A percentile compares a stretch with the other conserved stretches of the same genome.
Conservation (phyloP, 2,797 vertebrate species). For the Zalophus californianus region DNA sequence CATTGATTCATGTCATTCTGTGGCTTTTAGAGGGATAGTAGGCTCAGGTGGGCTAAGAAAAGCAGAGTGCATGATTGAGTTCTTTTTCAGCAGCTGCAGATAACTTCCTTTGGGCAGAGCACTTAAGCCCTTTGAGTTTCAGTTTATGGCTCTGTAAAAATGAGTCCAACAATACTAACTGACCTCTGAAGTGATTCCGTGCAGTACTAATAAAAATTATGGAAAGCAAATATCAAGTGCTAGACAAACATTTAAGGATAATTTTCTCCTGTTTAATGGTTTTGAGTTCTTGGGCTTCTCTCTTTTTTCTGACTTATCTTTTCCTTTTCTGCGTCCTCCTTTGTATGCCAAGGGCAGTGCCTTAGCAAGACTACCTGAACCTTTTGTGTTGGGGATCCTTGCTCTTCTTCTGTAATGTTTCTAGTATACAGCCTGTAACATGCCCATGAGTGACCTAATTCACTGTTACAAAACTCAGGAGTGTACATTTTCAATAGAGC, state of each 20-base stretch:
- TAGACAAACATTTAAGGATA: constrained; percentile 52
- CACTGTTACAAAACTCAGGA: neutral
- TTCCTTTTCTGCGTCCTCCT: neutral
- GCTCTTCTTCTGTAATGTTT: neutral
- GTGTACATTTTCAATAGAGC: neutral
- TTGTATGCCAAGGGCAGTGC: neutral
- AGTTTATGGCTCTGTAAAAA: constrained; percentile 57
- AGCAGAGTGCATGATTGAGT: neutral
- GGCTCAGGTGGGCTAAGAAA: neutral
- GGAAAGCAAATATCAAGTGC: constrained; percentile 42
- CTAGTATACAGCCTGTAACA: neutral
- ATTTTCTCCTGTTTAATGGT: constrained; percentile 45
- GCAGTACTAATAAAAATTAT: constrained; percentile 51
- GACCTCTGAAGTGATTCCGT: constrained; percentile 50
- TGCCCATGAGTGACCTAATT: neutral
- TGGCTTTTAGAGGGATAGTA: neutral
- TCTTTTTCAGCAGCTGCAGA: constrained; percentile 10
- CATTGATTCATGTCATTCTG: neutral
- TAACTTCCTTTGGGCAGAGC: constrained; percentile 32
- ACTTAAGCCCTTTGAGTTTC: constrained; percentile 54
- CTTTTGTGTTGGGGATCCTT: neutral
- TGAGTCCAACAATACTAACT: neutral
- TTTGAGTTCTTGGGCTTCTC: constrained; percentile 38
- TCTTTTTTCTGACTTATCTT: neutral
- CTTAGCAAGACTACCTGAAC: neutral